Base-by-base conservation (phyloP, 2,888 invertebrate genomes). In the Lithodes maja region DNA sequence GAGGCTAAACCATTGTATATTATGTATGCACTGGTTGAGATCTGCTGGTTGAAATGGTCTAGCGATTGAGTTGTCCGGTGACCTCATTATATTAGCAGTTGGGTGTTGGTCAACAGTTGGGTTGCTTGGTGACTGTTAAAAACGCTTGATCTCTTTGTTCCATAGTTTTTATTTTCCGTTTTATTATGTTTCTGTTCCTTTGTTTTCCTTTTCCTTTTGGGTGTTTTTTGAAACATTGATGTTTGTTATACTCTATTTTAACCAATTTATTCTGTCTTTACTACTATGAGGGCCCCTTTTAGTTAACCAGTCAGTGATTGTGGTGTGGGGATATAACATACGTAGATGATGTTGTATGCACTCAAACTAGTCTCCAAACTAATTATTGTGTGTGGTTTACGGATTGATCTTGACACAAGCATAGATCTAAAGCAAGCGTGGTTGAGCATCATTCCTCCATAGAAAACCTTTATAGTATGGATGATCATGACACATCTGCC, bases 401-500 rank as follows among this genome's bases (percentile, higher is more conserved):
- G 33, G 33, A 79, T 80, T 85, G 85, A 79, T 85, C 79, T 80
- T 79, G 80, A 53, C 71, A 80, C 85, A 85, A 69, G 55, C 53
- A 61, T 74, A 86, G 81, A 68, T 79, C 78, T n/a, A 74, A 78
- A 33, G 7, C 52, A 68, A 61, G 55, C 33, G n/a, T 55, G 68
- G 61, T 49, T 81, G 17, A 33, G 5, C 33, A 81, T 17, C 7
- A 54, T 33, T n/a, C 54, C 54, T 79, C 17, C 12, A 54, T n/a
- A 33, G 79, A 52, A 54, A 54, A 79, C 17, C 79, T 49, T 49
- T 17, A 17, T 53, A 17, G 74, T 71, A 86, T 71, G 5, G 86
- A 86, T 86, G 86, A 86, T 80, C 86, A 86, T 52, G 86, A 86
- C 86, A 53, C 86, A 74, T 86, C 86, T 85, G 71, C 17, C 71